Conservation (phyloP, 2,888 invertebrate species). For the Catotricha subobsoleta region DNA sequence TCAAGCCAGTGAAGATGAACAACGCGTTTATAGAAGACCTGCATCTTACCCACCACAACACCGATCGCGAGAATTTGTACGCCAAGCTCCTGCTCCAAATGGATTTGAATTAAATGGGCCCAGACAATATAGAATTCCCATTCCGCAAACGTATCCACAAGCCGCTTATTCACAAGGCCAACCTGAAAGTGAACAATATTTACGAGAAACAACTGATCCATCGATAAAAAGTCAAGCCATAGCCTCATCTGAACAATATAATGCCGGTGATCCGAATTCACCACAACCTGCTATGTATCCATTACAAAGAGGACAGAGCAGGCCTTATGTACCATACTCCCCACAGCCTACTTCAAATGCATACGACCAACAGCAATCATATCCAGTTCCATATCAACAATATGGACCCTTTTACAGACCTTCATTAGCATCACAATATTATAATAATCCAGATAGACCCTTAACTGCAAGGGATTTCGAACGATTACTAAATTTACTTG, state of each 20-base stretch:
- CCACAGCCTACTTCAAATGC: too few relatives aligned
- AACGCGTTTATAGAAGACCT: constrained; percentile 9
- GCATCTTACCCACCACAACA: constrained; percentile 6
- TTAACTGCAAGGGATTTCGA: constrained; percentile 54
- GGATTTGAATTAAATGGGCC: constrained; percentile 26
- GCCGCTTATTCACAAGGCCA: not conserved
- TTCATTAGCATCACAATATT: constrained; percentile 31
- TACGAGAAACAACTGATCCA: constrained; percentile 17
- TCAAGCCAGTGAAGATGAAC: constrained; percentile 10
- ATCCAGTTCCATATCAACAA: constrained; percentile 17
- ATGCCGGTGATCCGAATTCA: not conserved
- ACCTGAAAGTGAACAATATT: constrained; percentile 15
- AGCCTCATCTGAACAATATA: not conserved
- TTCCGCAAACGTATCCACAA: constrained; percentile 3
- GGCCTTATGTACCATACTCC: too few relatives aligned
- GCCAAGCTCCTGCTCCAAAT: constrained; percentile 19
- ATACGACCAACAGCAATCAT: constrained; percentile 15
- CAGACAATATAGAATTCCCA: constrained; percentile 33
- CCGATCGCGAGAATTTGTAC: constrained; percentile 27
- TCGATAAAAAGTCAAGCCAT: not conserved
- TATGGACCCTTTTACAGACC: constrained; percentile 17
- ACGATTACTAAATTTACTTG: constrained; percentile 43
- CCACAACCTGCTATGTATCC: too few relatives aligned
- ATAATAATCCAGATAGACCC: constrained; percentile 44
- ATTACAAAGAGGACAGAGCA: too few relatives aligned